Evolutionary conservation across 2,888 invertebrate genomes (phyloP).

Genomic region (Drosophila aldrichi): DNA sequence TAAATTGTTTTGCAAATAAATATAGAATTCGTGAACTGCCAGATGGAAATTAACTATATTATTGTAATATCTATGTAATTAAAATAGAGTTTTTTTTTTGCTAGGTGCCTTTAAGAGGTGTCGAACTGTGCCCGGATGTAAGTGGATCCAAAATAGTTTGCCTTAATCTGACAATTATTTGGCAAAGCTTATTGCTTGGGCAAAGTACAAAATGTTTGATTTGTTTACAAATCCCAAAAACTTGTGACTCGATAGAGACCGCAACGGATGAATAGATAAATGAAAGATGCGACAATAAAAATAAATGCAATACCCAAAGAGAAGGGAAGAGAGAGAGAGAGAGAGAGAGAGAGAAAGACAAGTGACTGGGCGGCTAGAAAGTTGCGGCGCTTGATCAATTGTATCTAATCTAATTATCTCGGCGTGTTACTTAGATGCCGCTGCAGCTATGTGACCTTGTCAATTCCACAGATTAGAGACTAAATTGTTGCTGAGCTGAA

Average conservation of each 20-base stretch:
- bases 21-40: neutral
- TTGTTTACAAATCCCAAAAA: constrained; percentile 39
- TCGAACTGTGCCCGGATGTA: constrained; percentile 46
- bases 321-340: neutral
- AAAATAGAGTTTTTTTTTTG: constrained; percentile 27
- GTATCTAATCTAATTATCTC: constrained; percentile 39
- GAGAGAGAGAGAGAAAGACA: neutral
- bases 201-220: constrained; percentile 46
- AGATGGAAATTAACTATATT: constrained; percentile 8
- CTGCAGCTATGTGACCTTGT: constrained; percentile 57
- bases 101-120: constrained; percentile 28
- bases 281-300: constrained; percentile 2
- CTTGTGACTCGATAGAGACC: constrained; percentile 49
- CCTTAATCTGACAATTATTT: constrained; percentile 36
- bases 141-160: constrained; percentile 26
- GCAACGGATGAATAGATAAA: constrained; percentile 10
- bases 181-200: constrained; percentile 48
- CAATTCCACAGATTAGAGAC: constrained; percentile 44
- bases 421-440: constrained; percentile 19
- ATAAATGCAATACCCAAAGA: constrained; percentile 4
- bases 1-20: neutral
- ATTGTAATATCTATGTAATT: constrained; percentile 19
- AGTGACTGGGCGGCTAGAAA: constrained; percentile 7
- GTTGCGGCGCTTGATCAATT: constrained; percentile 17
- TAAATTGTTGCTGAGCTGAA: constrained; percentile 14